phyloP scores from a whole-genome alignment of 2,888 invertebrate genomes.

The Apamea crenata region DNA sequence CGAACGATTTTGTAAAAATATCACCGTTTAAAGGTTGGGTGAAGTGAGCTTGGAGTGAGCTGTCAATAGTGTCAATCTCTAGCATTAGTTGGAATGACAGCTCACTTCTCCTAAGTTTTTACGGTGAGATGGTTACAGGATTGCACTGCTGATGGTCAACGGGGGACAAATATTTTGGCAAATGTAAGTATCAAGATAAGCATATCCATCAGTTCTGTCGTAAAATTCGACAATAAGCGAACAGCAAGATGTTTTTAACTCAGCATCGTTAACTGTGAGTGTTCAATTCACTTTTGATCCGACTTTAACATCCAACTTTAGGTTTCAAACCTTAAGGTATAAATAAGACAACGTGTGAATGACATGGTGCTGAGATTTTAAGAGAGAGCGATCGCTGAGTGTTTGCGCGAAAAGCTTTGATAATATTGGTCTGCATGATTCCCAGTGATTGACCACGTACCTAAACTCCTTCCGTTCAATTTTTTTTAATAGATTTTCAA shows the following conservation, averaged over 20 bases:
- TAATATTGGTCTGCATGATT: neutral
- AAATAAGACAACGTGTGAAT: slow-evolving; percentile 1
- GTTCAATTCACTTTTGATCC: slow-evolving; percentile 62
- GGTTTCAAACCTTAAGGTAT: slow-evolving; percentile 9
- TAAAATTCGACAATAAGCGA: slow-evolving; percentile 29
- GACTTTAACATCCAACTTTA: slow-evolving; percentile 53
- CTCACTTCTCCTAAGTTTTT: too few species aligned
- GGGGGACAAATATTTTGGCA: neutral
- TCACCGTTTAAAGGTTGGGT: too few species aligned
- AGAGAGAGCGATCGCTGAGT: neutral
- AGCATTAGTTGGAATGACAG: too few species aligned
- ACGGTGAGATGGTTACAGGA: too few species aligned
- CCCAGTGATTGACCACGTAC: neutral
- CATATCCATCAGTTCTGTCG: slow-evolving; percentile 5
- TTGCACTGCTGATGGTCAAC: neutral
- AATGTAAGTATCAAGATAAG: neutral
- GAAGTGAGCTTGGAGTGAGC: too few species aligned
- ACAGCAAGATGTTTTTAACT: slow-evolving; percentile 43
- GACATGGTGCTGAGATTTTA: neutral
- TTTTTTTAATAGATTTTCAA: too few species aligned
- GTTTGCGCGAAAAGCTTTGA: neutral
- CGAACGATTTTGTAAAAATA: too few species aligned
- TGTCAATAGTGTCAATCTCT: too few species aligned
- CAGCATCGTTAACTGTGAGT: slow-evolving; percentile 45
- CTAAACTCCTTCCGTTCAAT: neutral